Conservation (phyloP, 2,797 vertebrate genomes). For the Crenichthys baileyi region DNA sequence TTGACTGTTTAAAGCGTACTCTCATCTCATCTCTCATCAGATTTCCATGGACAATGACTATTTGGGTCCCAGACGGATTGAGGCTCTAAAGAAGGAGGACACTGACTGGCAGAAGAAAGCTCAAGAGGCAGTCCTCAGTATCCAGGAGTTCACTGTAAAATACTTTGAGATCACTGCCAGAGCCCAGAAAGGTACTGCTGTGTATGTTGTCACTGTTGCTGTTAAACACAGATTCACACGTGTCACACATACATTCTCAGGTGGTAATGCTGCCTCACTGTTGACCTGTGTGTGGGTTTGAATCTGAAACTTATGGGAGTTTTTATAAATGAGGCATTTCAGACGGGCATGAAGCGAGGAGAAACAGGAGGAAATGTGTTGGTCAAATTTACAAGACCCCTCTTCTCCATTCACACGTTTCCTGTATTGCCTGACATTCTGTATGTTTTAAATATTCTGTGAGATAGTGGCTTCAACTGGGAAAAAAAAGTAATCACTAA, state of each 20-base stretch:
- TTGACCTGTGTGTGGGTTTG: conserved; percentile 62
- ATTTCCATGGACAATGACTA: conserved; percentile 97
- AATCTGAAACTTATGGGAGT: conserved; percentile 56
- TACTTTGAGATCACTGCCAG: conserved; percentile 97
- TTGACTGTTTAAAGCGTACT: neutral
- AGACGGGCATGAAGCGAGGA: conserved; percentile 52
- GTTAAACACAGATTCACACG: conserved; percentile 10
- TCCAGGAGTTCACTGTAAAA: conserved; percentile 97
- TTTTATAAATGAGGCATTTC: conserved; percentile 55
- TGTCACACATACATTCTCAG: conserved; percentile 13
- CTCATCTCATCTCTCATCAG: conserved; percentile 67
- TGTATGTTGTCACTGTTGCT: conserved; percentile 14
- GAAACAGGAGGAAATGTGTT: conserved; percentile 57
- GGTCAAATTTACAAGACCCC: conserved; percentile 41
- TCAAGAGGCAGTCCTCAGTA: conserved; percentile 93
- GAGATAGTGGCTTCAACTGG: conserved; percentile 6
- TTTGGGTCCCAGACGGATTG: conserved; percentile 92
- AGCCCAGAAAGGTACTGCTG: conserved; percentile 91
- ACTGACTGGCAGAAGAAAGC: conserved; percentile 96
- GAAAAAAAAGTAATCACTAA: conserved; percentile 35
- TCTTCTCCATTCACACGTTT: conserved; percentile 5
- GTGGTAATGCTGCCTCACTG: conserved; percentile 30
- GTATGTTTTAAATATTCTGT: conserved; percentile 37
- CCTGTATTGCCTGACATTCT: conserved; percentile 36
- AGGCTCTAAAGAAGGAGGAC: conserved; percentile 92